A percentile compares a stretch with the other conserved stretches of the same genome.
Evolutionary conservation across 2,888 invertebrate genomes (phyloP).

Genomic region (Drosophila birchii): DNA sequence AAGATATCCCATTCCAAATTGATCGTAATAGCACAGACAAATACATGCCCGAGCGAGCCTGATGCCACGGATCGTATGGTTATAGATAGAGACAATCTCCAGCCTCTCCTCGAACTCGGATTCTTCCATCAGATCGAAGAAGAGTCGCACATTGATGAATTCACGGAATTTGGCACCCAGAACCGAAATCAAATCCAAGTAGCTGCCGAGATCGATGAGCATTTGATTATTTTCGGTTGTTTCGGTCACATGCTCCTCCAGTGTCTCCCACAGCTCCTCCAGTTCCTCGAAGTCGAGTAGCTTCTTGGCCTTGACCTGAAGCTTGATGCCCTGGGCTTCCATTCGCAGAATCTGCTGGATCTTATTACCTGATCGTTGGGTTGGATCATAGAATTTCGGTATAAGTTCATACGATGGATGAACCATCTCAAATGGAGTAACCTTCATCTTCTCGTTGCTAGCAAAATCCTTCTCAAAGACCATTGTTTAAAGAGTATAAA

Average conservation of each 20-base stretch:
- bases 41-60: constrained; percentile 98
- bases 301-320: constrained; percentile 93
- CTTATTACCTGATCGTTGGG: constrained; percentile 89
- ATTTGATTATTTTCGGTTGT: constrained; percentile 91
- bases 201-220: constrained; percentile 93
- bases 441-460: background rate
- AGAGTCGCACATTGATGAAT: constrained; percentile 94
- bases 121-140: constrained; percentile 93
- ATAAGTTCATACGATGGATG: constrained; percentile 86
- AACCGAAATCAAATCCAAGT: constrained; percentile 90
- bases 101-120: constrained; percentile 93
- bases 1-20: constrained; percentile 95
- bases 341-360: constrained; percentile 93
- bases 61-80: constrained; percentile 97
- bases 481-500: background rate
- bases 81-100: constrained; percentile 95
- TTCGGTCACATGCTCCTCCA: constrained; percentile 91
- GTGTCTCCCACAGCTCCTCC: constrained; percentile 92
- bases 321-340: constrained; percentile 94
- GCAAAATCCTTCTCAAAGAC: background rate
- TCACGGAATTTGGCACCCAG: constrained; percentile 90
- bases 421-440: background rate
- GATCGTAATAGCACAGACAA: constrained; percentile 96
- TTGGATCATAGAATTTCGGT: constrained; percentile 90
- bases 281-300: constrained; percentile 94